Evolutionary conservation across 2,888 invertebrate species (phyloP), one percentile per base, ranked within the genome.

Genomic region (Epirrhoe tristata): DNA sequence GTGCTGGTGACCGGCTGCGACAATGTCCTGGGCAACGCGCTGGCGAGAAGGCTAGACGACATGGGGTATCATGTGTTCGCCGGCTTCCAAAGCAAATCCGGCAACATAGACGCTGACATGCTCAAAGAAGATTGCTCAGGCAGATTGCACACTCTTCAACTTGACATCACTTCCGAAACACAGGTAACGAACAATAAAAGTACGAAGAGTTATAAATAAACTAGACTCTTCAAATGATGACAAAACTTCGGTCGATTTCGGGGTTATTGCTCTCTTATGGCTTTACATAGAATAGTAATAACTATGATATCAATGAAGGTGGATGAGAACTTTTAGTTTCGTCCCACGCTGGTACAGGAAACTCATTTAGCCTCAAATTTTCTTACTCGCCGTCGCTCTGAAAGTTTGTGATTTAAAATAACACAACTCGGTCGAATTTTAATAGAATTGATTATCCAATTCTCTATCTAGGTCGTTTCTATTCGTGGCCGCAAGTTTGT

Each of bases 61-160:
- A 93, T 97, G 83, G 98, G 98, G 39, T 97, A 97, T 85, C 97
- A 97, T 53, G 96, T 98, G n/a, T 97, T 98, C 83, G 98, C 98
- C 60, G 97, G 97, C 69, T 97, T 97, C 86, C 95, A 95, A 76
- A 95, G 92, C 79, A 94, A 95, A 78, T 94, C 94, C 0, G 96
- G 95, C 7, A 95, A 95, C 69, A 95, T 96, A 64, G 95, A 96
- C 72, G 96, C 96, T 5, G 95, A 96, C 72, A 96, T 96, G 88
- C 91, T 97, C 54, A 97, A 96, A 83, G 96, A 96, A 79, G 96
- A 96, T 85, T 96, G 96, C 75, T 97, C 97, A 0, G 97, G 96
- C 39, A 94, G 96, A 80, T 87, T 95, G 78, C 95, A 97, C 81
- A 94, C 96, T 8, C 82, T 98, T 52, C 96, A 97, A 82, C 88